Conservation (phyloP, 1,140 invertebrate genomes). For the Triops cancriformis region DNA sequence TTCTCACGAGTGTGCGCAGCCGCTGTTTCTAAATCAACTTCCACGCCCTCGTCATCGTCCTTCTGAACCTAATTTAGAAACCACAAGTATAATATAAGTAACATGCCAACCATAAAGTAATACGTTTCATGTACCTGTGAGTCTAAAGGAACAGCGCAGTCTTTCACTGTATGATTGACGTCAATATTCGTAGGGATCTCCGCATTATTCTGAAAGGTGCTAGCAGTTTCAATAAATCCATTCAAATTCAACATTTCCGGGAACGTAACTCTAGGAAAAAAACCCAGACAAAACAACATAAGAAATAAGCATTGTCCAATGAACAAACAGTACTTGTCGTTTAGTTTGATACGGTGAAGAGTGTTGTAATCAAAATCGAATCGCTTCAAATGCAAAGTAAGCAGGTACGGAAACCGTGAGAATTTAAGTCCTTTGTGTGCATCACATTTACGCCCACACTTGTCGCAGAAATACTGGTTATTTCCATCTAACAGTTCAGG, state of each 20-base stretch:
- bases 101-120: not conserved
- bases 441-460: conserved; percentile 79
- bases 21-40: conserved; percentile 44
- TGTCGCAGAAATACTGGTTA: conserved; percentile 85
- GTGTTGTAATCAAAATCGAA: conserved; percentile 87
- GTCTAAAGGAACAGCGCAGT: conserved; percentile 20
- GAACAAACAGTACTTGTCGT: conserved; percentile 59
- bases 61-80: conserved; percentile 17
- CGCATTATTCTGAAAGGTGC: not conserved
- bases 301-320: conserved; percentile 23
- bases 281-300: conserved; percentile 20
- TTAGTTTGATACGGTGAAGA: conserved; percentile 79
- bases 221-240: conserved; percentile 51
- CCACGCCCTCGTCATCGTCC: conserved; percentile 58
- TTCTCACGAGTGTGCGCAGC: conserved; percentile 22
- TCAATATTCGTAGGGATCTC: not conserved
- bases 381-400: conserved; percentile 79
- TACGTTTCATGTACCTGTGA: not conserved
- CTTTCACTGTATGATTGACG: conserved; percentile 14
- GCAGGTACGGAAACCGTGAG: conserved; percentile 74
- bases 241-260: conserved; percentile 74
- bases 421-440: conserved; percentile 88
- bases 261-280: conserved; percentile 62
- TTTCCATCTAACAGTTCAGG: conserved; percentile 75
- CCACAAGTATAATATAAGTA: not conserved